These are phyloP conservation scores for Marmota monax DNA, from an alignment of 2,113 vertebrate genomes.

Conservation along the genomic window DNA sequence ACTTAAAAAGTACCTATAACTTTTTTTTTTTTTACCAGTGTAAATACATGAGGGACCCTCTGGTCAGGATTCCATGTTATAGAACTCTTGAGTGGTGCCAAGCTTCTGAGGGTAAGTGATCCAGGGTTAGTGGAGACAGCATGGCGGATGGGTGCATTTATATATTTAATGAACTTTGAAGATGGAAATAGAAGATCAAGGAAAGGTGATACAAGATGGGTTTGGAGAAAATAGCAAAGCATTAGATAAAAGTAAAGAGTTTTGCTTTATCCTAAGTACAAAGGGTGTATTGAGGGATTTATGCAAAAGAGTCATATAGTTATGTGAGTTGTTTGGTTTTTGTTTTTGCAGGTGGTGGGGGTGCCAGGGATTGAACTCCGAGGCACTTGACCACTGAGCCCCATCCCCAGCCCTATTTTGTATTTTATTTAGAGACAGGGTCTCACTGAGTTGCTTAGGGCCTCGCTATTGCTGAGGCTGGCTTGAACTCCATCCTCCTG, in stretches of 20 bases:
- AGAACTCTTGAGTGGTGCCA: not conserved
- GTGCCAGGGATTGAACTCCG: no score
- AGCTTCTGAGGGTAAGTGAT: not conserved
- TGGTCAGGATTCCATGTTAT: accelerated
- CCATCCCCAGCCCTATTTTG: no score
- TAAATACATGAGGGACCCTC: not conserved
- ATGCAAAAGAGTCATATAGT: not conserved
- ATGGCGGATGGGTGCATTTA: accelerated
- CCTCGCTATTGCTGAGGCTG: no score
- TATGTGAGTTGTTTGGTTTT: not conserved
- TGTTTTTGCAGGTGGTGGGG: not conserved
- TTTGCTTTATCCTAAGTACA: not conserved
- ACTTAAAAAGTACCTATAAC: not conserved
- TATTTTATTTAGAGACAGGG: no score
- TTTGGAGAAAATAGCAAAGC: not conserved
- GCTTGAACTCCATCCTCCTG: no score
- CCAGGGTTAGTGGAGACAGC: not conserved
- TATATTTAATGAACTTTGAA: not conserved
- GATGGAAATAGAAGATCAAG: not conserved
- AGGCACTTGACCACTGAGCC: no score
- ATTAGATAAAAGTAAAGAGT: not conserved
- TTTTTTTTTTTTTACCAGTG: not conserved
- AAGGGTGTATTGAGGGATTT: not conserved
- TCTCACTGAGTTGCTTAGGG: no score
- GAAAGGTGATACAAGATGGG: not conserved